Percentiles rank a stretch among this genome's conserved stretches.
phyloP scores from a whole-genome alignment of 1,140 invertebrate genomes.

The Palaemon carinicauda region DNA sequence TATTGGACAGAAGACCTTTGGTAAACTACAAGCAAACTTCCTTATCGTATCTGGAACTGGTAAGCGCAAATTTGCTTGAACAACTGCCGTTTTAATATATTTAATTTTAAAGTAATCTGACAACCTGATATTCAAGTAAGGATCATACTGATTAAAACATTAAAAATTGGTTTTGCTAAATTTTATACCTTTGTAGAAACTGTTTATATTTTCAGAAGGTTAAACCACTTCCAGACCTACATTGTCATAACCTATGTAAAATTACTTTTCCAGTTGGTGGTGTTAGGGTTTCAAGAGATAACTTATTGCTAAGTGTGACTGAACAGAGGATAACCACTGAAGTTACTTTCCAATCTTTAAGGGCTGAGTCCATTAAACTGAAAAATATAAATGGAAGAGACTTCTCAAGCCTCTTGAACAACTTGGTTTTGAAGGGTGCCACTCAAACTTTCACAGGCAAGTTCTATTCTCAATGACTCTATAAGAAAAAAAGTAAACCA shows the following conservation, averaged over 20 bases:
- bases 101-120: too few species aligned
- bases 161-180: too few species aligned
- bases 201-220: too few species aligned
- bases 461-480: too few species aligned
- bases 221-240: too few species aligned
- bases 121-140: too few species aligned
- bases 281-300: background rate
- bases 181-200: too few species aligned
- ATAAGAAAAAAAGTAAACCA: too few species aligned
- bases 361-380: background rate
- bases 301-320: background rate
- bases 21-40: background rate
- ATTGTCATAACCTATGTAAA: too few species aligned
- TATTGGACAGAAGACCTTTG: background rate
- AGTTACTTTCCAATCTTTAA: background rate
- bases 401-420: background rate
- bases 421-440: slow-evolving; percentile 1
- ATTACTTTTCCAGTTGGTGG: background rate
- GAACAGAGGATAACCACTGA: background rate
- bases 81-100: too few species aligned
- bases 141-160: too few species aligned
- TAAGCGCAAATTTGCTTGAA: background rate
- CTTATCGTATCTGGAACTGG: slow-evolving; percentile 2
- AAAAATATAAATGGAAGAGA: background rate
- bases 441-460: background rate